phyloP scores from a whole-genome alignment of 2,797 vertebrate species.

The Decapterus maruadsi region DNA sequence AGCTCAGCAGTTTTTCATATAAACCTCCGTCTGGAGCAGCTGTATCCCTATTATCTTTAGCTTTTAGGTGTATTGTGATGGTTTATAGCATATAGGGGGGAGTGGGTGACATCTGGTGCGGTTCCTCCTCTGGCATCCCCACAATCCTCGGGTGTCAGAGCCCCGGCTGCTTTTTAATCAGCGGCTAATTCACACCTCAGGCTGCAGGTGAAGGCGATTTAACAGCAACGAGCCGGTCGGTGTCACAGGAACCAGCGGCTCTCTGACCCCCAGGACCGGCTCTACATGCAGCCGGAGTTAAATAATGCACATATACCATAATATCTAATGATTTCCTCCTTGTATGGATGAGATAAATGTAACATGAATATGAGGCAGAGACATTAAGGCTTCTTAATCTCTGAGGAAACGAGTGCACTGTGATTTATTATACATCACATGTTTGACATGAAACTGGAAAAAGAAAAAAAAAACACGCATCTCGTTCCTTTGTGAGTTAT shows the following conservation, averaged over 20 bases:
- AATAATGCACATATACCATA: not conserved
- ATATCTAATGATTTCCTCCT: not conserved
- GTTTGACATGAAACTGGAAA: not conserved
- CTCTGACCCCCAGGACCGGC: not conserved
- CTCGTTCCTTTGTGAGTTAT: not conserved
- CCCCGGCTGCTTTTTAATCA: constrained; percentile 1
- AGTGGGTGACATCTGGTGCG: not conserved
- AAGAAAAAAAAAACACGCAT: not conserved
- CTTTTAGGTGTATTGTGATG: not conserved
- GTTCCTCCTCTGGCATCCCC: not conserved
- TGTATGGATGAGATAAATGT: not conserved
- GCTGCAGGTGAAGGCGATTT: constrained; percentile 9
- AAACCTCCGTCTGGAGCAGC: not conserved
- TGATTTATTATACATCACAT: constrained; percentile 13
- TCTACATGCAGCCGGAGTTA: not conserved
- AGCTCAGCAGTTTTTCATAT: not conserved
- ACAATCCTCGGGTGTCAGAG: not conserved
- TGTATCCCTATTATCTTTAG: not conserved
- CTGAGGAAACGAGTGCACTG: not conserved
- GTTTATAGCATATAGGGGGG: not conserved
- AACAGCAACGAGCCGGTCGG: not conserved
- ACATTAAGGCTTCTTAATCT: not conserved
- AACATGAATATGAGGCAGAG: not conserved
- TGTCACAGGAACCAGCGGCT: not conserved
- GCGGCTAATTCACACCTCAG: not conserved